Evolutionary conservation across 2,888 invertebrate genomes (phyloP), one percentile per base, ranked within the genome.

Genomic region (Parthenolecanium corni): DNA sequence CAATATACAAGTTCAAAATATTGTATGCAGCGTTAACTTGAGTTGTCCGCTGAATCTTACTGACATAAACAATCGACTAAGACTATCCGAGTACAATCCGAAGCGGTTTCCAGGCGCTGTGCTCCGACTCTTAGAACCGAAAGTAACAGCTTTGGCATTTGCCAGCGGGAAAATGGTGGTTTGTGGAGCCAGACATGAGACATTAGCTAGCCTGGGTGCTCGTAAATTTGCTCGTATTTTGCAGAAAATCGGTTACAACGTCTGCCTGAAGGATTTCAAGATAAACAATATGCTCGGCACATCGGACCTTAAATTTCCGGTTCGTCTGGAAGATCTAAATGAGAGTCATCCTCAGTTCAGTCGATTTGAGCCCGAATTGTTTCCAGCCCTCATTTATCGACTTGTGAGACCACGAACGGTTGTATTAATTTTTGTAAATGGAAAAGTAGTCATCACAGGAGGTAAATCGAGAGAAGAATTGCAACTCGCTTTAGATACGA

Each of bases 331-430:
- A 75, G 85, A 82, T 70, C 77, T 83, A 64, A 83, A 82, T 75
- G 84, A 81, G 73, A 81, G 80, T 67, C 89, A 82, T 75, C 86
- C 81, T 24, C 88, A 83, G 74, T 89, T 70, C 53, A 69, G 69
- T 65, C 69, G 70, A 67, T 98, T 98, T 72, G 98, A 98, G 74
- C 97, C 98, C 0, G 98, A 98, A 76, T 76, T 98, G 62, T 98
- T 98, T 76, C 96, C 98, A 6, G 98, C 97, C n/a, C 79, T 98
- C 31, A 93, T 98, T 64, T 98, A 98, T 74, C 81, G 97, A 70
- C 91, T 98, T 92, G 89, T 97, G 44, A 87, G 91, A 71, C 97
- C 97, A 0, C 82, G 93, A 68, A 85, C 98, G 67, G 97, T 97
- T 3, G 76, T 98, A 66, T 78, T 99, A 12, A 96, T 99, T 74